A percentile compares a stretch with the other conserved stretches of the same genome.
phyloP scores from a whole-genome alignment of 2,797 vertebrate species.

The Antennarius maculatus region DNA sequence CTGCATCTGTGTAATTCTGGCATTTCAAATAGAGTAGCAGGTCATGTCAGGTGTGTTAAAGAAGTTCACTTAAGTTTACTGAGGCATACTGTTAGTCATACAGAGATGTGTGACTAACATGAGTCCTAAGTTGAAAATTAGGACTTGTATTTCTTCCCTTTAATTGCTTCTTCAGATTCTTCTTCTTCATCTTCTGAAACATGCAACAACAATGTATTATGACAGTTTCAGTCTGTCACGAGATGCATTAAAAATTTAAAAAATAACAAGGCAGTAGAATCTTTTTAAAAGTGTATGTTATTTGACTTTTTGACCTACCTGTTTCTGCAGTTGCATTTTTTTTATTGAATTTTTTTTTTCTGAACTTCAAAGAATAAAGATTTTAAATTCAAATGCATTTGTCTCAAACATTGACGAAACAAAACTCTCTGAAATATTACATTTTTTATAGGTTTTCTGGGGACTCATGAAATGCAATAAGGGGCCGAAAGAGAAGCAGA shows the following conservation, averaged over 20 bases:
- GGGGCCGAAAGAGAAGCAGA: conserved; percentile 60
- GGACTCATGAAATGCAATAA: conserved; percentile 58
- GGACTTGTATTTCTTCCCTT: conserved; percentile 6
- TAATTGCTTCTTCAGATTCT: not conserved
- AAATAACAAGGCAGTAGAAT: too few relatives aligned
- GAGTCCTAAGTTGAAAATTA: conserved; percentile 43
- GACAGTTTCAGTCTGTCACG: too few relatives aligned
- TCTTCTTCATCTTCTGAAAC: too few relatives aligned
- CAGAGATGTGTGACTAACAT: too few relatives aligned
- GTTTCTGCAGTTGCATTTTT: not conserved
- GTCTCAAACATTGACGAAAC: not conserved
- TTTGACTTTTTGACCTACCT: not conserved
- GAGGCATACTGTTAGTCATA: too few relatives aligned
- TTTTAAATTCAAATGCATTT: not conserved
- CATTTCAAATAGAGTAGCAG: conserved; percentile 16
- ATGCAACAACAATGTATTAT: too few relatives aligned
- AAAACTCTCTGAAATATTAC: not conserved
- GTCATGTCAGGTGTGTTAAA: conserved; percentile 19
- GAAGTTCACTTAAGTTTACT: conserved; percentile 5
- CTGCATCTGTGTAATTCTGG: conserved; percentile 5
- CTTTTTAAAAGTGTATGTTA: too few relatives aligned
- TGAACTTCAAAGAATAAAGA: not conserved
- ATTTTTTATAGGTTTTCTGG: conserved; percentile 23
- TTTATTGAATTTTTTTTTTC: not conserved
- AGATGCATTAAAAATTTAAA: too few relatives aligned